Base-by-base conservation (phyloP, 2,888 invertebrate genomes). In the Plutella xylostella region DNA sequence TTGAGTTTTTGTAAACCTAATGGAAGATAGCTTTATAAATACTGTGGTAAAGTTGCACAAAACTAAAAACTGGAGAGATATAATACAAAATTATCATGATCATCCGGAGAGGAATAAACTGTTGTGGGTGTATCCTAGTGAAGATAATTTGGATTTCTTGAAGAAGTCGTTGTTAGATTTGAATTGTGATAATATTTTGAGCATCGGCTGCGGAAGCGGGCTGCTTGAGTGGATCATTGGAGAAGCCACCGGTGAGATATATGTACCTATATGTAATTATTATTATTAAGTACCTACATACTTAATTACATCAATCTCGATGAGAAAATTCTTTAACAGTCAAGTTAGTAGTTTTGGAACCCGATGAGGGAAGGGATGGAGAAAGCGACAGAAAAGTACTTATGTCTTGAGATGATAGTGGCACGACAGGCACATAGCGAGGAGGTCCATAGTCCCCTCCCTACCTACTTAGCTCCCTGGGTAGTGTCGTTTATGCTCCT, bases 141-240 rank as follows among this genome's bases (percentile, higher is more conserved):
- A 87, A 51, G 71, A 84, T 1, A 89, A 91, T 65, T 85, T 93
- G 40, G 52, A 59, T 7, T 90, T 89, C 61, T 66, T 93, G 0
- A 73, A 80, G 52, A 55, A 68, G 4, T 60, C 77, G 40, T 57
- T 90, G 42, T 48, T 53, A 15, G 61, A 78, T 28, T 61, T 85
- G 15, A 52, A 72, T 4, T 75, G 89, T 52, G 60, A 67, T 5
- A 76, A 74, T 20, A 68, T 93, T 31, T 65, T 89, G 45, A 93
- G 93, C 53, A 72, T 94, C 28, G 93, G 93, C 1, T 93, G 93
- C 64, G 93, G 94, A 12, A 89, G 89, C 51, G 93, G 93, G 1
- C 72, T 94, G n/a, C 74, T 94, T 22, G 94, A 94, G 68, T 93
- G 93, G 93, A 87, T 93, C 52, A 72, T 94, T 39, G 74, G 75